These are phyloP conservation scores for Clytia hemisphaerica DNA, from an alignment of 30 jellyfish, hydroid and myxozoan species.

Conservation along the genomic window DNA sequence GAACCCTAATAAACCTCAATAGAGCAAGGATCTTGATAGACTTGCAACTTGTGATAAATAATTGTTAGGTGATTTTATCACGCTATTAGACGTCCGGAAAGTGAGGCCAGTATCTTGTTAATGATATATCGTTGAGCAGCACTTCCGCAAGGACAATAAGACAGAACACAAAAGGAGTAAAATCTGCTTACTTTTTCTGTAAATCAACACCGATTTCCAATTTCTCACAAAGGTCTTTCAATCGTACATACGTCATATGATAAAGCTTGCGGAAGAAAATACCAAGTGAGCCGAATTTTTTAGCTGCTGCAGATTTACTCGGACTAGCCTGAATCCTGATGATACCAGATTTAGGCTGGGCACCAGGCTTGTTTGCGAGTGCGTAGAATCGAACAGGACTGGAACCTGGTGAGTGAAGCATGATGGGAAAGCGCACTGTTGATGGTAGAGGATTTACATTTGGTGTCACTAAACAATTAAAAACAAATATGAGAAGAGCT, in stretches of 20 bases:
- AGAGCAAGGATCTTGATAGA: no score
- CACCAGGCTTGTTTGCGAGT: slow-evolving; percentile 10
- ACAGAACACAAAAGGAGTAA: background rate
- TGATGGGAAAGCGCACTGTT: slow-evolving; percentile 27
- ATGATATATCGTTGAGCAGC: no score
- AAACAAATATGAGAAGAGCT: background rate
- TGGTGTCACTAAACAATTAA: no score
- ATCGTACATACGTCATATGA: slow-evolving; percentile 78
- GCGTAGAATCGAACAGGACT: slow-evolving; percentile 35
- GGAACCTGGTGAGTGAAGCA: slow-evolving; percentile 40
- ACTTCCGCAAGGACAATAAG: no score
- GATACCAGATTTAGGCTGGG: slow-evolving; percentile 16
- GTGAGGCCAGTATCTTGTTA: no score
- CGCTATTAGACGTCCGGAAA: no score
- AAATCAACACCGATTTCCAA: slow-evolving; percentile 63
- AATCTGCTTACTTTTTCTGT: slow-evolving; percentile 67
- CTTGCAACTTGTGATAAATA: no score
- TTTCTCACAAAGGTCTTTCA: slow-evolving; percentile 69
- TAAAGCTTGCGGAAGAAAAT: slow-evolving; percentile 90
- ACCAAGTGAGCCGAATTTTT: slow-evolving; percentile 79
- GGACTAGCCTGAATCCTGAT: slow-evolving; percentile 57
- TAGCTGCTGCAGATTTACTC: slow-evolving; percentile 28
- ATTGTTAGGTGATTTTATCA: no score
- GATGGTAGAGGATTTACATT: slow-evolving; percentile 17
- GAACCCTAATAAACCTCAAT: no score